A percentile compares a stretch with the other conserved stretches of the same genome.
phyloP scores from a whole-genome alignment of 2,888 invertebrate genomes.

The Catocala fraxini region DNA sequence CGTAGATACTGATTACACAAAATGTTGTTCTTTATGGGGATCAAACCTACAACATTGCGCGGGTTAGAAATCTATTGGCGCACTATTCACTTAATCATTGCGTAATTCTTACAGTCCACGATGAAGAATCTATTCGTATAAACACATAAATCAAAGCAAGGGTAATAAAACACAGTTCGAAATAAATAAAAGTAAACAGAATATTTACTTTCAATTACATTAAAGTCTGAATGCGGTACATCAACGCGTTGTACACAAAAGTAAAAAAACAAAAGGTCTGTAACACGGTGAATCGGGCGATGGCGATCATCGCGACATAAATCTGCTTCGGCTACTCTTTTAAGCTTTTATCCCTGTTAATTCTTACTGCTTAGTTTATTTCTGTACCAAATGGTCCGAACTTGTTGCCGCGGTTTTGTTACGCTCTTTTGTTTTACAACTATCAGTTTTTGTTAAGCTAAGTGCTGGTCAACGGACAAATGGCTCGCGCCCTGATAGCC shows the following conservation, averaged over 20 bases:
- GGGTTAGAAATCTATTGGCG: no score
- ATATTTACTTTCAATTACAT: constrained; percentile 37
- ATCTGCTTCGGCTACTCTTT: constrained; percentile 87
- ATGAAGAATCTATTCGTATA: no score
- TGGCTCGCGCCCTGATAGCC: constrained; percentile 79
- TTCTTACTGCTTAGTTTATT: constrained; percentile 88
- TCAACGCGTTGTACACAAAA: constrained; percentile 66
- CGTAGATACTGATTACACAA: no score
- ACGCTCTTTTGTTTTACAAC: constrained; percentile 84
- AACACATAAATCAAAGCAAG: background rate
- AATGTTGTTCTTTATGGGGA: no score
- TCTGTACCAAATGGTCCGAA: constrained; percentile 82
- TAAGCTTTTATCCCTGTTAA: constrained; percentile 87
- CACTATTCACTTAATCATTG: no score
- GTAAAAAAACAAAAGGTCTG: constrained; percentile 75
- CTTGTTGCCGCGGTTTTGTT: constrained; percentile 81
- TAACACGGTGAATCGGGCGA: constrained; percentile 81
- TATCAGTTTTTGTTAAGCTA: constrained; percentile 87
- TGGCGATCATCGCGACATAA: constrained; percentile 86
- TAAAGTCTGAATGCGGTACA: constrained; percentile 56
- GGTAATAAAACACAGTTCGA: background rate
- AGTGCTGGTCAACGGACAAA: constrained; percentile 85
- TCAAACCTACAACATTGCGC: no score
- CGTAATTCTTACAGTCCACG: no score
- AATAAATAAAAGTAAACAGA: constrained; percentile 8